phyloP scores from a whole-genome alignment of 2,888 invertebrate species.

The Malachius bipustulatus region DNA sequence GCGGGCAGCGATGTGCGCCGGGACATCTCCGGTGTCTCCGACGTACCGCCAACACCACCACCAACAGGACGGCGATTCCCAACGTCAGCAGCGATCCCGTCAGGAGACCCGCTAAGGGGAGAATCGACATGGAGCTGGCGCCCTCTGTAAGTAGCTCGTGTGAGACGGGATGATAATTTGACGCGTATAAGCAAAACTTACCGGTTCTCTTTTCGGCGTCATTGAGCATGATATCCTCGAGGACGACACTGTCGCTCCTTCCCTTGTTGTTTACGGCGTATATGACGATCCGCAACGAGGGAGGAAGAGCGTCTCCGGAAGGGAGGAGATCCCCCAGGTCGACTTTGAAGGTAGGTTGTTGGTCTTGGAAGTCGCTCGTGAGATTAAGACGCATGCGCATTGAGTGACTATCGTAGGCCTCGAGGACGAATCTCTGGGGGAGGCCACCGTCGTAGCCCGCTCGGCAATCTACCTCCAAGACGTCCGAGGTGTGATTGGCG shows the following conservation, averaged over 20 bases:
- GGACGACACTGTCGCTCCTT: slow-evolving; percentile 64
- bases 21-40: slow-evolving; percentile 39
- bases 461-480: slow-evolving; percentile 70
- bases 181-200: slow-evolving; percentile 31
- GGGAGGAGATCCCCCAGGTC: slow-evolving; percentile 50
- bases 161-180: too few relatives aligned
- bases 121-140: slow-evolving; percentile 54
- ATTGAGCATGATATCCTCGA: slow-evolving; percentile 78
- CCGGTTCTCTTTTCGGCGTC: slow-evolving; percentile 79
- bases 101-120: slow-evolving; percentile 58
- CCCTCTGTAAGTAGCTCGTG: slow-evolving; percentile 48
- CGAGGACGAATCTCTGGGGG: slow-evolving; percentile 71
- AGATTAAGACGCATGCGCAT: slow-evolving; percentile 59
- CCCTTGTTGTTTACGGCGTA: slow-evolving; percentile 81
- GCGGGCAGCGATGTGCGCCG: slow-evolving; percentile 34
- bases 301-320: slow-evolving; percentile 34
- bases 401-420: slow-evolving; percentile 66
- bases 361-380: slow-evolving; percentile 46
- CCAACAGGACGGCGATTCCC: slow-evolving; percentile 49
- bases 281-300: slow-evolving; percentile 63
- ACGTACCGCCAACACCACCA: slow-evolving; percentile 52
- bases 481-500: slow-evolving; percentile 46
- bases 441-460: slow-evolving; percentile 84
- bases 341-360: slow-evolving; percentile 48
- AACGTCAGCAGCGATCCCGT: slow-evolving; percentile 55